phyloP scores from a whole-genome alignment of 2,797 vertebrate species.

The Scolopax bukidnonensis region DNA sequence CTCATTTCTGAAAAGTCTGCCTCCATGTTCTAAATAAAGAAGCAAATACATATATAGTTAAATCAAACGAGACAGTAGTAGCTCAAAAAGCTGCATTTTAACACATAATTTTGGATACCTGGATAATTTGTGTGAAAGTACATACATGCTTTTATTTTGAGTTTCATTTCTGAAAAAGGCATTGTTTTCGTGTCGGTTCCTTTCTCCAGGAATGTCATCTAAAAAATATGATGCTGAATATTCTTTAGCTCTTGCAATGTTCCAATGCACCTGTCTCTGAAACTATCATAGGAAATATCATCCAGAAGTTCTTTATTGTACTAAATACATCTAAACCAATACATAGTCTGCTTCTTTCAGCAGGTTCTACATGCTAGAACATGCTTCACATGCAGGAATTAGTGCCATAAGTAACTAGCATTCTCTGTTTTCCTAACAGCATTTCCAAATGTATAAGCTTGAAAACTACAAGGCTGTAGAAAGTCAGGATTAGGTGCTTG shows the following conservation, averaged over 20 bases:
- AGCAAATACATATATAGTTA: constrained; percentile 34
- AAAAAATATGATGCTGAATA: background rate
- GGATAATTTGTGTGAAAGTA: background rate
- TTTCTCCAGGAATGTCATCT: background rate
- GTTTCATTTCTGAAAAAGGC: background rate
- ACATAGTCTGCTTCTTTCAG: background rate
- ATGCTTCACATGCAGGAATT: background rate
- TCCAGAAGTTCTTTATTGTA: background rate
- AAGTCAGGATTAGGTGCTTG: background rate
- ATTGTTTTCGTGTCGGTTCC: background rate
- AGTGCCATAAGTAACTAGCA: background rate
- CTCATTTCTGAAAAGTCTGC: constrained; percentile 74
- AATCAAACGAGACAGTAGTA: background rate
- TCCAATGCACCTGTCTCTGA: background rate
- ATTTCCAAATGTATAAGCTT: background rate
- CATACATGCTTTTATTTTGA: background rate
- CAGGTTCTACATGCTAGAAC: background rate
- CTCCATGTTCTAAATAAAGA: constrained; percentile 76
- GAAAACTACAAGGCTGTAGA: background rate
- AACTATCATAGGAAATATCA: background rate
- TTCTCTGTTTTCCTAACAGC: background rate
- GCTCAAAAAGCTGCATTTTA: background rate
- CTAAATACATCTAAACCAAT: background rate
- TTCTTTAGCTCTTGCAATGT: background rate
- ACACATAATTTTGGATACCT: background rate